A percentile compares a stretch with the other conserved stretches of the same genome.
Evolutionary conservation across 2,888 invertebrate species (phyloP).

Genomic region (Pammene aurita): DNA sequence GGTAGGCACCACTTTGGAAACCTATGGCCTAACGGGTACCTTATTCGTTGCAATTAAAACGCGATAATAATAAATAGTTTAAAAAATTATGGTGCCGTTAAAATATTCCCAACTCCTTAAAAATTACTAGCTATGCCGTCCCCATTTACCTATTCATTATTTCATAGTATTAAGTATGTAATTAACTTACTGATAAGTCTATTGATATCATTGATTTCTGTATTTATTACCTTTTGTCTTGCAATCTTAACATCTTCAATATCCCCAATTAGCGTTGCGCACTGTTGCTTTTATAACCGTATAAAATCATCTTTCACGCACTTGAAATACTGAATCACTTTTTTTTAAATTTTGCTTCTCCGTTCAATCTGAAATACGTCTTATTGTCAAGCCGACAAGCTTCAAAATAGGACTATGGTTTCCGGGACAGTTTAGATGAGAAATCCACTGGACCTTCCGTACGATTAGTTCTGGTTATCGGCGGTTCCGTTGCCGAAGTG

Average conservation of each 20-base stretch:
- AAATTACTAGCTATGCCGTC: no score
- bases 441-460: slow-evolving; percentile 52
- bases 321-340: background rate
- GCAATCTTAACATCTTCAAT: background rate
- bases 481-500: slow-evolving; percentile 52
- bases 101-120: no score
- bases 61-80: no score
- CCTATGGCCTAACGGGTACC: no score
- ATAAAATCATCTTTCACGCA: slow-evolving; percentile 10
- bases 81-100: no score
- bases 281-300: slow-evolving; percentile 4
- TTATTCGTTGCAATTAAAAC: no score
- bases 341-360: slow-evolving; percentile 2
- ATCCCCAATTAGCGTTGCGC: slow-evolving; percentile 4
- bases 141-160: no score
- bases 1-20: no score
- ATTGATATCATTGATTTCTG: no score
- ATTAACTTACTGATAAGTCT: no score
- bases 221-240: background rate
- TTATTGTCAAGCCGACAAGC: slow-evolving; percentile 25
- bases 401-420: slow-evolving; percentile 25
- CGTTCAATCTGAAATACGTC: background rate
- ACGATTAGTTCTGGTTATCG: slow-evolving; percentile 54
- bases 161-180: no score
- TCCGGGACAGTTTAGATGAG: slow-evolving; percentile 53